Evolutionary conservation across 2,888 invertebrate genomes (phyloP).

Genomic region (Cyrtodaria siliqua): DNA sequence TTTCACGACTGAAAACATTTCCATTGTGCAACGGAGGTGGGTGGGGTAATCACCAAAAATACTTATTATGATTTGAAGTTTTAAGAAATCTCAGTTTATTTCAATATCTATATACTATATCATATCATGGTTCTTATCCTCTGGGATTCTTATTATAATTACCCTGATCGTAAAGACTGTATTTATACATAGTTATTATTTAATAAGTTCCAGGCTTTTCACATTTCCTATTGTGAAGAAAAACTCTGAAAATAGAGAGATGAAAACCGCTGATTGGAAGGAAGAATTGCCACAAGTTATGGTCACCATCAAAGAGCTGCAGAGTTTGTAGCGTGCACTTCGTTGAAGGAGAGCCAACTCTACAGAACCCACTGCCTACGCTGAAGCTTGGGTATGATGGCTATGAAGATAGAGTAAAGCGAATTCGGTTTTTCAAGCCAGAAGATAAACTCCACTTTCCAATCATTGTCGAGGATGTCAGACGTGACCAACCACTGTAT

Average conservation of each 20-base stretch:
- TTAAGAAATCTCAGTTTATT: not conserved
- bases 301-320: constrained; percentile 50
- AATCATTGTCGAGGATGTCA: not conserved
- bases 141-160: not conserved
- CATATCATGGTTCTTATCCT: not conserved
- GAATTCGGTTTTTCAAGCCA: constrained; percentile 23
- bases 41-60: not conserved
- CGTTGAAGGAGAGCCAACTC: constrained; percentile 46
- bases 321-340: constrained; percentile 51
- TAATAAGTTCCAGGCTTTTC: constrained; percentile 55
- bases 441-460: not conserved
- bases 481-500: too few species aligned
- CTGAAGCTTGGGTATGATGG: constrained; percentile 38
- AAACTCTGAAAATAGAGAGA: constrained; percentile 20
- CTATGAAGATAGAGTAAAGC: constrained; percentile 29
- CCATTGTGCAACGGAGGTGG: not conserved
- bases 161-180: not conserved
- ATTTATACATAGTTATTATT: not conserved
- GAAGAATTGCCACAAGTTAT: constrained; percentile 30
- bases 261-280: constrained; percentile 52
- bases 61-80: not conserved
- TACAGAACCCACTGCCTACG: constrained; percentile 38
- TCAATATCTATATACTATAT: not conserved
- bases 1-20: too few species aligned
- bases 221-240: constrained; percentile 46